Conservation (phyloP, 2,113 vertebrate species). For the Limnothrissa miodon region DNA sequence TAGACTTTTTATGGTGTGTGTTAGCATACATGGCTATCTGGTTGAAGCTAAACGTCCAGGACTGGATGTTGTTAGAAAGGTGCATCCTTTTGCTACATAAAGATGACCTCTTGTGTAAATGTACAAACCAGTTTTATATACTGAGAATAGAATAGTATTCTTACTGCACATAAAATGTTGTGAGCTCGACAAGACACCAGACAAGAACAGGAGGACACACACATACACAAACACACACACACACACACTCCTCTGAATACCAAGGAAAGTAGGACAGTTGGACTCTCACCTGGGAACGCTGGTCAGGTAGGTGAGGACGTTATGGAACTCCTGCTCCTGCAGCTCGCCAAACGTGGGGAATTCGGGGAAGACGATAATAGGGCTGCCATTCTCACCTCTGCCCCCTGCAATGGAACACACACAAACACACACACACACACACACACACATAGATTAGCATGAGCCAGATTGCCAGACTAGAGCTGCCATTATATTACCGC, state of each 20-base stretch:
- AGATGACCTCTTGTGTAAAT: background rate
- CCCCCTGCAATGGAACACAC: slow-evolving; percentile 79
- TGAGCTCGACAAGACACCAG: background rate
- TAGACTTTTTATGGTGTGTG: background rate
- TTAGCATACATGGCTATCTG: background rate
- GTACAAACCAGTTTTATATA: background rate
- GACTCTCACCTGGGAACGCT: slow-evolving; percentile 85
- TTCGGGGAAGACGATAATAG: slow-evolving; percentile 95
- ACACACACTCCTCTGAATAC: background rate
- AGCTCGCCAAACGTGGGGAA: slow-evolving; percentile 90
- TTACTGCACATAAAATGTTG: background rate
- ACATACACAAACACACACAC: slow-evolving; percentile 18
- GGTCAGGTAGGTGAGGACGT: slow-evolving; percentile 92
- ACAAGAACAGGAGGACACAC: too few species aligned
- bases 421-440: too few species aligned
- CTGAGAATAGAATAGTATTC: background rate
- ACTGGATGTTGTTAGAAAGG: background rate
- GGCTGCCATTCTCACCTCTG: slow-evolving; percentile 87
- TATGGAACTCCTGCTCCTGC: slow-evolving; percentile 90
- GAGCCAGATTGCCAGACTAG: background rate
- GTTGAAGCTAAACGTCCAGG: too few species aligned
- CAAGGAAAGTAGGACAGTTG: background rate
- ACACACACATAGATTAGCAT: background rate
- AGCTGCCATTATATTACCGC: background rate
- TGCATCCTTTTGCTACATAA: background rate